phyloP scores from a whole-genome alignment of 2,797 vertebrate species.

The Gymnoscopelus braueri region DNA sequence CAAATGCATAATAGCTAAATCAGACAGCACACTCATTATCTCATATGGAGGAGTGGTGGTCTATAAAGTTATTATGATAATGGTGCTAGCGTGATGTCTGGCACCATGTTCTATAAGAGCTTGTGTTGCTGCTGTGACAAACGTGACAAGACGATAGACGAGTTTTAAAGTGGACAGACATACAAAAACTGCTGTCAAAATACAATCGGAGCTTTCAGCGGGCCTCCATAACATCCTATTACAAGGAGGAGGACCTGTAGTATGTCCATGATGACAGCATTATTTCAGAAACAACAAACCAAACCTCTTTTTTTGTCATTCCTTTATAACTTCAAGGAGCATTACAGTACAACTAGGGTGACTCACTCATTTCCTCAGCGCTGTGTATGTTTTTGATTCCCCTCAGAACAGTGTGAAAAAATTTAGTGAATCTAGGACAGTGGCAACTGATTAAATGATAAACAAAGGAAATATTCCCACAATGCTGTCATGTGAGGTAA shows the following conservation, averaged over 20 bases:
- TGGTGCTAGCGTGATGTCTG: slow-evolving; percentile 19
- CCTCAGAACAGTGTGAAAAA: slow-evolving; percentile 1
- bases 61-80: slow-evolving; percentile 39
- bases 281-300: slow-evolving; percentile 27
- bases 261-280: slow-evolving; percentile 16
- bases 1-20: slow-evolving; percentile 34
- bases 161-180: background rate
- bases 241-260: slow-evolving; percentile 16
- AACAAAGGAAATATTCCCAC: background rate
- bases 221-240: too few relatives aligned
- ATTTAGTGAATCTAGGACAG: slow-evolving; percentile 19
- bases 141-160: slow-evolving; percentile 12
- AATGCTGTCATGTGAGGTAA: background rate
- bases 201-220: slow-evolving; percentile 12
- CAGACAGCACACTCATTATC: slow-evolving; percentile 32
- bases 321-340: slow-evolving; percentile 23
- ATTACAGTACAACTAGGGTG: background rate
- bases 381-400: slow-evolving; percentile 21
- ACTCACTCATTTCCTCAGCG: background rate
- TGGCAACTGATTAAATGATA: background rate
- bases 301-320: slow-evolving; percentile 30
- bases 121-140: background rate
- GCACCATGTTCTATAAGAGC: background rate
- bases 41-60: slow-evolving; percentile 32
- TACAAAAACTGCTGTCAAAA: slow-evolving; percentile 6